A percentile compares a stretch with the other conserved stretches of the same genome.
Evolutionary conservation across 2,888 invertebrate genomes (phyloP).

Genomic region (Abrostola tripartita): DNA sequence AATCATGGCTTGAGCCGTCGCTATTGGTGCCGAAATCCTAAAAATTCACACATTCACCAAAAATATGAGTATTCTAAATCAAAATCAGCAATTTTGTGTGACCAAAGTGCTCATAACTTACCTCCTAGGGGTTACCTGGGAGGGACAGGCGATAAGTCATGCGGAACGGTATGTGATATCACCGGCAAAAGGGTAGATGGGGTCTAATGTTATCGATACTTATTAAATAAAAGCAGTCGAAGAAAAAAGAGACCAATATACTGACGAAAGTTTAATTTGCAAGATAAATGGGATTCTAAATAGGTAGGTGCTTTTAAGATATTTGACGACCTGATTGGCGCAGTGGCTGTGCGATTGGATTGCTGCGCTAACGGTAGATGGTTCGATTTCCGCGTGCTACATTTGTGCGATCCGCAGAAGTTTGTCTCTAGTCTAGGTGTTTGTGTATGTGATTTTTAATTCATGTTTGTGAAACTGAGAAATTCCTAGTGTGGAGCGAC

Average conservation of each 20-base stretch:
- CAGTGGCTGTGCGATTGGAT: no score
- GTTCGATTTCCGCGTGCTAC: no score
- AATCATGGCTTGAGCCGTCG: neutral
- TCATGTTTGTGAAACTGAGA: no score
- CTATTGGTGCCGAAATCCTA: neutral
- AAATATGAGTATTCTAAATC: conserved; percentile 38
- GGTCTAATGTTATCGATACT: conserved; percentile 38
- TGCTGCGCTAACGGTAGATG: no score
- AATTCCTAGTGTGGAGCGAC: no score
- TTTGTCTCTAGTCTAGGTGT: no score
- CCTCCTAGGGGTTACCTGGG: conserved; percentile 55
- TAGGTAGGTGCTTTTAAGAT: no score
- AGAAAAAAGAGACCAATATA: conserved; percentile 12
- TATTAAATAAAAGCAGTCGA: conserved; percentile 29
- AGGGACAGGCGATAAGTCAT: conserved; percentile 67
- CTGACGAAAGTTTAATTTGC: neutral
- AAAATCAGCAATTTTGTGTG: conserved; percentile 40
- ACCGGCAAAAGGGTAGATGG: conserved; percentile 32
- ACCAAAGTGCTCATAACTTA: conserved; percentile 55
- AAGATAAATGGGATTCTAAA: neutral
- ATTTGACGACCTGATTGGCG: no score
- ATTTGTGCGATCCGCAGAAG: no score
- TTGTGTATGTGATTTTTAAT: no score
- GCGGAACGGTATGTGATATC: conserved; percentile 41
- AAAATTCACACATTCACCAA: conserved; percentile 7